Conservation (phyloP, 2,888 invertebrate genomes). For the Galeopsomyia nigrocyanea region DNA sequence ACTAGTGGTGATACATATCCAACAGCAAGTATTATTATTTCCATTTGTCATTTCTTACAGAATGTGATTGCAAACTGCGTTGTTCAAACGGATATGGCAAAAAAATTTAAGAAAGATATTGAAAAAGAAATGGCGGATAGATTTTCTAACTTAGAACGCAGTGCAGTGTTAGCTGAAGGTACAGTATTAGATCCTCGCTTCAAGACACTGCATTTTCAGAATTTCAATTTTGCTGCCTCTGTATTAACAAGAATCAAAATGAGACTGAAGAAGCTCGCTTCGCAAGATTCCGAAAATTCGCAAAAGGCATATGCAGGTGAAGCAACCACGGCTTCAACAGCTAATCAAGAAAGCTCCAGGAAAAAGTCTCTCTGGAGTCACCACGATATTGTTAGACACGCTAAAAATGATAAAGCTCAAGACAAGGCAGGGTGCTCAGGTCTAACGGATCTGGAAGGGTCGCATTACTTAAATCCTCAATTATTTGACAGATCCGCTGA, state of each 20-base stretch:
- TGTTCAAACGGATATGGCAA: constrained; percentile 28
- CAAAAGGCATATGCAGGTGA: constrained; percentile 3
- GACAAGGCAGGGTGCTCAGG: not conserved
- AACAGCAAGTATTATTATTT: constrained; percentile 47
- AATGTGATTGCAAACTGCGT: constrained; percentile 2
- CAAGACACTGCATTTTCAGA: constrained; percentile 49
- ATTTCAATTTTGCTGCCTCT: constrained; percentile 29
- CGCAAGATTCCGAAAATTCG: constrained; percentile 21
- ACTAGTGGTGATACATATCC: constrained; percentile 46
- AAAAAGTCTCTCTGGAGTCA: constrained; percentile 27
- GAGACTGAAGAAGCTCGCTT: too few species aligned
- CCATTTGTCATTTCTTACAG: constrained; percentile 36
- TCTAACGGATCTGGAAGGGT: constrained; percentile 26
- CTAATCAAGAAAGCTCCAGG: not conserved
- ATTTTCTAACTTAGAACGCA: constrained; percentile 30
- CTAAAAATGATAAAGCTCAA: too few species aligned
- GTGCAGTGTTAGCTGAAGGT: constrained; percentile 38
- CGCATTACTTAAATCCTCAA: constrained; percentile 42
- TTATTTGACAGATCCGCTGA: constrained; percentile 32
- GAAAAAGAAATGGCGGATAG: constrained; percentile 17
- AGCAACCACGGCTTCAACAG: too few species aligned
- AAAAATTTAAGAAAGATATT: constrained; percentile 33
- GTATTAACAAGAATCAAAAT: constrained; percentile 34
- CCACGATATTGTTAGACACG: constrained; percentile 23
- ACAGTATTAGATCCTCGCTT: constrained; percentile 49